Base-by-base conservation (phyloP, 2,888 invertebrate genomes). In the Eristalis tenax region DNA sequence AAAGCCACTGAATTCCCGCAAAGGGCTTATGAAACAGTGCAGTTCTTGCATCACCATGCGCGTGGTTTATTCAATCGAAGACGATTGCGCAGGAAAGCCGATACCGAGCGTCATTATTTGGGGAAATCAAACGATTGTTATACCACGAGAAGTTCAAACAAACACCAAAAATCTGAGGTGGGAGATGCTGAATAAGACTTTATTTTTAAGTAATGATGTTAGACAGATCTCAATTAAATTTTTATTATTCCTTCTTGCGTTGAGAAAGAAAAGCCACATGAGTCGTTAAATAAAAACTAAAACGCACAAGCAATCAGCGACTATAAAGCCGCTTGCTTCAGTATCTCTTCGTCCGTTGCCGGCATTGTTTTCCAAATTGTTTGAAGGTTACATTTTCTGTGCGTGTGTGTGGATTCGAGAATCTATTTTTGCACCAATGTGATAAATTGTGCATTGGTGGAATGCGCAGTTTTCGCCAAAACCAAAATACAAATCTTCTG, bases 21-120 rank as follows among this genome's bases (percentile, higher is more conserved):
- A 50, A 18, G 50, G 18, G 18, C 8, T 50, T 18, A 50, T 18
- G 18, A 50, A 50, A 18, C 18, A 50, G 18, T 50, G 50, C 50
- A 18, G 6, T 50, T 50, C 18, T 50, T 50, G 8, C 50, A 8
- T 50, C 50, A 50, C n/a, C 43, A 5, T 8, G 32, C 38, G 57
- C 38, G 18, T n/a, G 57, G 22, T 0, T 13, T 38, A 35, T 59
- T 70, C 40, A 71, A 71, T 71, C 61, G 61, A 61, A 71, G 43
- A 63, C 26, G 61, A 43, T 40, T 43, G 61, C 32, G 40, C 38
- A 18, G 40, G 59, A 71, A 32, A 23, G 40, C 28, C 4, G 43
- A 35, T 32, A 32, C 26, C 5, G 4, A 32, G 11, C 10, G 35
- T 11, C 11, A 38, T 38, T 13, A 38, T 13, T 38, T 38, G 38